Evolutionary conservation across 2,113 vertebrate genomes (phyloP).

Genomic region (Takifugu flavidus): DNA sequence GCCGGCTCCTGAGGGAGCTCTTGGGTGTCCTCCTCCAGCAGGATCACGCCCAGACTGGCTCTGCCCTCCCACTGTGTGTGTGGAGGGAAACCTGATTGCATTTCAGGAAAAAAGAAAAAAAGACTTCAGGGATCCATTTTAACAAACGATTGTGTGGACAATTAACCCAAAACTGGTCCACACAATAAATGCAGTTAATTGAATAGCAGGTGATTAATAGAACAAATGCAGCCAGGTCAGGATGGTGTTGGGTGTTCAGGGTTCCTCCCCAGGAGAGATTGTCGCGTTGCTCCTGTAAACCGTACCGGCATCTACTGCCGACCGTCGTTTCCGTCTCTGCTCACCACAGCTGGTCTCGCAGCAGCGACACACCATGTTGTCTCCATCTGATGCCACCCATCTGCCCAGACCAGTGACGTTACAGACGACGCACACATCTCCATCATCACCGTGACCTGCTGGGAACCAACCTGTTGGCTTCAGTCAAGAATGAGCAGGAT

Average conservation of each 20-base stretch:
- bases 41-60: slow-evolving; percentile 39
- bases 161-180: slow-evolving; percentile 28
- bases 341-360: slow-evolving; percentile 56
- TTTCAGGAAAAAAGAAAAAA: not conserved
- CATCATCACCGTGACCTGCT: not conserved
- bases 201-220: not conserved
- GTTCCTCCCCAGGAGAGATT: slow-evolving; percentile 7
- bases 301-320: slow-evolving; percentile 32
- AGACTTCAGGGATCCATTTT: slow-evolving; percentile 13
- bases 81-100: slow-evolving; percentile 7
- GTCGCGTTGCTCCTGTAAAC: slow-evolving; percentile 8
- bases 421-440: not conserved
- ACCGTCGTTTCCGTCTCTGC: slow-evolving; percentile 35
- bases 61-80: slow-evolving; percentile 32
- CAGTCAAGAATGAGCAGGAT: slow-evolving; percentile 62
- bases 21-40: slow-evolving; percentile 27
- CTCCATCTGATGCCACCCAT: slow-evolving; percentile 67
- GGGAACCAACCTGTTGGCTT: slow-evolving; percentile 48
- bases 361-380: slow-evolving; percentile 68
- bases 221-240: not conserved
- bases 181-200: no score
- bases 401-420: slow-evolving; percentile 32
- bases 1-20: slow-evolving; percentile 7
- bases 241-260: not conserved
- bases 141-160: slow-evolving; percentile 27